Percentiles rank a stretch among this genome's conserved stretches.
phyloP scores from a whole-genome alignment of 2,888 invertebrate species.

The Drosophila anomalata region DNA sequence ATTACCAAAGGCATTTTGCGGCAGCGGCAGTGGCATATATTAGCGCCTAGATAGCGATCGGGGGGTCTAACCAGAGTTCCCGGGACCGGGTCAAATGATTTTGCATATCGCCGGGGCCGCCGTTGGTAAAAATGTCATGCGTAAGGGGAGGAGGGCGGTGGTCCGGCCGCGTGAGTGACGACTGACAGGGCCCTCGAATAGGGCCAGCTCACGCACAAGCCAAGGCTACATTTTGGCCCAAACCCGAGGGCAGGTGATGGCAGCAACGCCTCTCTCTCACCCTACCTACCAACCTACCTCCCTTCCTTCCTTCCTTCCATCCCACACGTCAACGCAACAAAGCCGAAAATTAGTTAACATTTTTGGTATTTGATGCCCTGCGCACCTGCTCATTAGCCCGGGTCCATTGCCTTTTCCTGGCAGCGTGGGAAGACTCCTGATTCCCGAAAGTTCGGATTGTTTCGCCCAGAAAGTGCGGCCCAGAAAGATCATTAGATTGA shows the following conservation, averaged over 20 bases:
- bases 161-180: constrained; percentile 66
- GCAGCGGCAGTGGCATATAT: constrained; percentile 61
- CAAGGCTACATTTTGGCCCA: constrained; percentile 34
- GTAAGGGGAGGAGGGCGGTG: constrained; percentile 23
- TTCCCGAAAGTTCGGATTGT: not conserved
- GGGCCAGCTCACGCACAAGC: constrained; percentile 67
- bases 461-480: not conserved
- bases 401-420: constrained; percentile 56
- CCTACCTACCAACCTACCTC: not conserved
- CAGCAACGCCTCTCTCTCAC: constrained; percentile 2
- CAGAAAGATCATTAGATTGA: constrained; percentile 43
- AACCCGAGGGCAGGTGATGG: constrained; percentile 62
- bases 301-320: constrained; percentile 13
- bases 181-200: constrained; percentile 74
- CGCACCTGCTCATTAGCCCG: constrained; percentile 55
- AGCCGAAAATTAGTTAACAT: constrained; percentile 77
- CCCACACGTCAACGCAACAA: constrained; percentile 79
- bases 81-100: constrained; percentile 67
- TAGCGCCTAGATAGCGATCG: constrained; percentile 73
- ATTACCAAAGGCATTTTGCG: constrained; percentile 67
- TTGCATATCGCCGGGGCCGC: constrained; percentile 62
- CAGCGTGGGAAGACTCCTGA: constrained; percentile 37
- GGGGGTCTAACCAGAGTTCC: constrained; percentile 11
- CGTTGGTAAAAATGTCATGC: constrained; percentile 47
- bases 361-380: constrained; percentile 57